Percentiles rank a stretch among this genome's conserved stretches.
phyloP scores from a whole-genome alignment of 2,888 invertebrate species.

The Acronicta alni region DNA sequence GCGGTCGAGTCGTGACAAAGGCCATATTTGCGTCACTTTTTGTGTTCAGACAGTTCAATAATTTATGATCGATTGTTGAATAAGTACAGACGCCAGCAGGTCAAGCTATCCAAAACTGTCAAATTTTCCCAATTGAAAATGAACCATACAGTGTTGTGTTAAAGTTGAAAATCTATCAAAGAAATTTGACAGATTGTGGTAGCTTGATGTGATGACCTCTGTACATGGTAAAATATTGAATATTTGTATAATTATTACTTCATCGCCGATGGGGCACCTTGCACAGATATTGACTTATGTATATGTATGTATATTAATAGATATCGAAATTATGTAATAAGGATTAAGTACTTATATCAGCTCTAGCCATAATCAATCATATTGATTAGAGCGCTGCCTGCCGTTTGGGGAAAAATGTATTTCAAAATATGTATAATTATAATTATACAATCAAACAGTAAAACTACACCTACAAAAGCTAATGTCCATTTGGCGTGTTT shows the following conservation, averaged over 20 bases:
- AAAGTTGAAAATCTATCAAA: too few relatives aligned
- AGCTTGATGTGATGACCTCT: too few relatives aligned
- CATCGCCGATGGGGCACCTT: conserved; percentile 21
- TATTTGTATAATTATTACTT: conserved; percentile 37
- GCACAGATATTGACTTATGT: conserved; percentile 22
- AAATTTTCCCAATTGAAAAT: too few relatives aligned
- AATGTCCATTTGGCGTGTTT: conserved; percentile 67
- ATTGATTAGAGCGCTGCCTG: conserved; percentile 18
- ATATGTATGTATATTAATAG: neutral
- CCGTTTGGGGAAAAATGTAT: neutral
- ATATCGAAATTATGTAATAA: neutral
- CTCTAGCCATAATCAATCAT: conserved; percentile 14
- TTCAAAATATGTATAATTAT: too few relatives aligned
- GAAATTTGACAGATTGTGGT: too few relatives aligned
- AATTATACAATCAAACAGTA: conserved; percentile 13
- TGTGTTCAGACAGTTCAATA: conserved; percentile 38
- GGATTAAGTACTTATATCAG: neutral
- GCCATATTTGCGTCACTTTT: conserved; percentile 55
- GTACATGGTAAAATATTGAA: conserved; percentile 43
- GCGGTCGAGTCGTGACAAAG: conserved; percentile 64
- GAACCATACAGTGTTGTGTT: too few relatives aligned
- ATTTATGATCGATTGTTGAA: conserved; percentile 46
- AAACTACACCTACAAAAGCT: conserved; percentile 28
- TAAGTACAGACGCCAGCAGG: too few relatives aligned
- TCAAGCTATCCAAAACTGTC: too few relatives aligned